A percentile compares a stretch with the other conserved stretches of the same genome.
Evolutionary conservation across 1,140 invertebrate species (phyloP).

Genomic region (Drosophila auraria): DNA sequence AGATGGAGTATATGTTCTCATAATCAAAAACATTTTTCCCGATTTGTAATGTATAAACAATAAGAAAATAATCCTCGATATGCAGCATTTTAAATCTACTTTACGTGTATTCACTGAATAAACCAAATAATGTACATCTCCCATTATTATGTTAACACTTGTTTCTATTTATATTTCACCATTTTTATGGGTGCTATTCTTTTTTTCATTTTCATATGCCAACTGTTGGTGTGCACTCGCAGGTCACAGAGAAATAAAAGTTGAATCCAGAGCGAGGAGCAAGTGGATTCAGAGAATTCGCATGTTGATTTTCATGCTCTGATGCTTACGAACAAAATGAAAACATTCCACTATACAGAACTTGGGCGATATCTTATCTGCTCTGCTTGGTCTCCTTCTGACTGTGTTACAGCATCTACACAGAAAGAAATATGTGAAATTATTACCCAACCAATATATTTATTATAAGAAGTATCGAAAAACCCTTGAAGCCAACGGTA

Average conservation of each 20-base stretch:
- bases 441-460: not conserved
- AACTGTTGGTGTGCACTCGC: slow-evolving; percentile 55
- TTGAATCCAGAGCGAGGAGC: slow-evolving; percentile 1
- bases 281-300: slow-evolving; percentile 29
- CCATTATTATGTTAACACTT: slow-evolving; percentile 22
- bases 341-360: slow-evolving; percentile 68
- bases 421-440: not conserved
- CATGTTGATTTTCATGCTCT: slow-evolving; percentile 79
- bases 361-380: slow-evolving; percentile 70
- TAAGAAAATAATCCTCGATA: not conserved
- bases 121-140: slow-evolving; percentile 10
- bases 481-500: not conserved
- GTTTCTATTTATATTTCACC: slow-evolving; percentile 18
- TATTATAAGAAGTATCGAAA: not conserved
- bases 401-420: slow-evolving; percentile 21
- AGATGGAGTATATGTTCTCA: too few species aligned
- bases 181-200: slow-evolving; percentile 21
- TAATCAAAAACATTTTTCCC: too few species aligned
- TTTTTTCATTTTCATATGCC: slow-evolving; percentile 48
- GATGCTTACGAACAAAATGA: slow-evolving; percentile 78
- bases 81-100: not conserved
- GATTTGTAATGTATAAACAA: slow-evolving; percentile 1
- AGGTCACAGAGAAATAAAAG: slow-evolving; percentile 45
- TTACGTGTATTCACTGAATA: not conserved
- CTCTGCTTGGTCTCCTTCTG: slow-evolving; percentile 26